A percentile compares a stretch with the other conserved stretches of the same genome.
These are phyloP conservation scores for Lapara coniferarum DNA, from an alignment of 2,888 invertebrate genomes.

Conservation along the genomic window DNA sequence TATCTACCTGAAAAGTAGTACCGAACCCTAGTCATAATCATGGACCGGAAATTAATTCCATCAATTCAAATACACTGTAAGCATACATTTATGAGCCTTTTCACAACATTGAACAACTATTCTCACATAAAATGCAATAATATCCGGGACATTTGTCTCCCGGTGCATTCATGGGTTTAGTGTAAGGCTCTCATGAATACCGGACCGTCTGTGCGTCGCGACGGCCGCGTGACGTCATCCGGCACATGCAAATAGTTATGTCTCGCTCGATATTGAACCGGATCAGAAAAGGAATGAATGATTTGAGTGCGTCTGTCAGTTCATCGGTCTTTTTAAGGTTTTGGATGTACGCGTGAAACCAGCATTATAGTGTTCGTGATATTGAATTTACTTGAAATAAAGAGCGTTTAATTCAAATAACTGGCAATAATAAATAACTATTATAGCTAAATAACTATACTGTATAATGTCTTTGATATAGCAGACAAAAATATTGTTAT, in stretches of 20 bases:
- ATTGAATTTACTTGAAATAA: no score
- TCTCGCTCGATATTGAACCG: slow-evolving; percentile 1
- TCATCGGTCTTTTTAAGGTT: no score
- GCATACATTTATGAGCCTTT: slow-evolving; percentile 26
- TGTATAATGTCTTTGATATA: no score
- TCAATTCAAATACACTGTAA: slow-evolving; percentile 15
- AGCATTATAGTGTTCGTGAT: no score
- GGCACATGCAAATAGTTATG: slow-evolving; percentile 27
- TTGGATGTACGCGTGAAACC: no score
- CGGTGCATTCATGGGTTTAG: slow-evolving; percentile 24
- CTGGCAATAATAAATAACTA: no score
- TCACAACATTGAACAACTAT: slow-evolving; percentile 24
- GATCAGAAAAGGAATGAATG: not conserved
- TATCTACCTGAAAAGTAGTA: not conserved
- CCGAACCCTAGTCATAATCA: not conserved
- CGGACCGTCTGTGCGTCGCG: slow-evolving; percentile 46
- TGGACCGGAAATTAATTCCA: slow-evolving; percentile 3
- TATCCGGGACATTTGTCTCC: slow-evolving; percentile 27
- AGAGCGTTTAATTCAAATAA: no score
- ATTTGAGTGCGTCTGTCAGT: not conserved
- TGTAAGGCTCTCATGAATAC: slow-evolving; percentile 40
- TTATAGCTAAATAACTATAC: no score
- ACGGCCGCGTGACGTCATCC: slow-evolving; percentile 40
- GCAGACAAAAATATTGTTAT: not conserved
- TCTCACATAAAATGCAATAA: slow-evolving; percentile 26